These are phyloP conservation scores for Glyptemys insculpta DNA, from an alignment of 2,797 vertebrate species.

Conservation along the genomic window DNA sequence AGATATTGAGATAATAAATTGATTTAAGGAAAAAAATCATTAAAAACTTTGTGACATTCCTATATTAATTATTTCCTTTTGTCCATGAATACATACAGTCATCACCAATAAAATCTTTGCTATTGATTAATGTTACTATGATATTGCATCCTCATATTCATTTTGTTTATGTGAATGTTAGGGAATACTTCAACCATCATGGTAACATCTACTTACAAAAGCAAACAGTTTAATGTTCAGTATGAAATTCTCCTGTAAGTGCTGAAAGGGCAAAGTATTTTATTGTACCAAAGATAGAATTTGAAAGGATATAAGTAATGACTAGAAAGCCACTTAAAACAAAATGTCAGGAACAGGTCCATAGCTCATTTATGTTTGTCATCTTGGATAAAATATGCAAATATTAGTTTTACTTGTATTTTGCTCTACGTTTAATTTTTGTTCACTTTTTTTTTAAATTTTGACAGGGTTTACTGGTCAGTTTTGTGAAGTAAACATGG, in stretches of 20 bases:
- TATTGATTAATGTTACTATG: not conserved
- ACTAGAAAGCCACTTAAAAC: not conserved
- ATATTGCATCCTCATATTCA: not conserved
- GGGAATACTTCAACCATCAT: not conserved
- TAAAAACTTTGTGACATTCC: not conserved
- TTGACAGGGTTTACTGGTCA: constrained; percentile 84
- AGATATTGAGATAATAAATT: not conserved
- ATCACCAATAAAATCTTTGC: too few relatives aligned
- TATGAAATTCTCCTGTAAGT: constrained; percentile 24
- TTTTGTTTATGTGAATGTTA: constrained; percentile 14
- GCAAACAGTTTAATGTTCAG: not conserved
- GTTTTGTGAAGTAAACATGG: constrained; percentile 82
- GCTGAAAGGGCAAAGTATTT: not conserved
- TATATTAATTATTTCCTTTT: not conserved
- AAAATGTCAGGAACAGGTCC: not conserved
- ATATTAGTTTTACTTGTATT: not conserved
- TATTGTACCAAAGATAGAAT: not conserved
- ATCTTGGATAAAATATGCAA: not conserved
- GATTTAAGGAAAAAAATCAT: not conserved
- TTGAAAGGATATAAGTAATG: not conserved
- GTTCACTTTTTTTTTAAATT: not conserved
- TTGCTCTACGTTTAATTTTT: not conserved
- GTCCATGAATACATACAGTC: too few relatives aligned
- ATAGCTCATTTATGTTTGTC: not conserved
- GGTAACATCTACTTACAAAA: not conserved